Evolutionary conservation across 1,140 invertebrate genomes (phyloP), one percentile per base, ranked within the genome.

Genomic region (Megalopta genalis): DNA sequence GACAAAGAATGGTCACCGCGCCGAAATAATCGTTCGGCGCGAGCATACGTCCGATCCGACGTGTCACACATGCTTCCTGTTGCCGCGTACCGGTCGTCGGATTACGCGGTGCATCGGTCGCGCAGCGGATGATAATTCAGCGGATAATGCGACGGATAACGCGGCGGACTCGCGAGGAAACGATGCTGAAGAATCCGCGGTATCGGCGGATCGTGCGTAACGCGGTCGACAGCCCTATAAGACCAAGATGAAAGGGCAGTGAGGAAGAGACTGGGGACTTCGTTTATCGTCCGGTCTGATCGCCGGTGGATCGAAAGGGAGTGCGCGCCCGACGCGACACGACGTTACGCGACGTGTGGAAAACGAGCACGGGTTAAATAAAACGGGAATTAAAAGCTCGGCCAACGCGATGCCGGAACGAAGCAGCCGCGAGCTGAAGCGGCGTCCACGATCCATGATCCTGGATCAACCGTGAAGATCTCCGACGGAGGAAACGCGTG

Each of bases 261-360:
- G 9, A 12, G 5, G 37, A 39, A 0, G 18, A 21, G 54, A n/a
- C 21, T 54, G 5, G 18, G 23, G n/a, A 32, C 32, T 46, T 71
- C 46, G 68, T 8, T 42, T 42, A 46, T 54, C 12, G 10, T 42
- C n/a, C 59, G n/a, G 7, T 49, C n/a, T 25, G 52, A 54, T 74
- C 46, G 32, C 18, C 21, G 21, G n/a, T 6, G 14, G 32, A 73
- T 63, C 59, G 70, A 72, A 63, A 72, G 60, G 16, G 68, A 69
- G 37, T 14, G 67, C 21, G 16, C 8, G 21, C 32, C 1, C 32
- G 32, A n/a, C 32, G 32, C 32, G 32, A 32, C 32, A 4, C 32
- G 32, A 32, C 32, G 32, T 32, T 32, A 32, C 32, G 32, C 1
- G 10, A 10, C n/a, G 27, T 8, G 72, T 18, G n/a, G 25, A 10